phyloP scores from a whole-genome alignment of 1,140 invertebrate genomes.

The Zaprionus africanus region DNA sequence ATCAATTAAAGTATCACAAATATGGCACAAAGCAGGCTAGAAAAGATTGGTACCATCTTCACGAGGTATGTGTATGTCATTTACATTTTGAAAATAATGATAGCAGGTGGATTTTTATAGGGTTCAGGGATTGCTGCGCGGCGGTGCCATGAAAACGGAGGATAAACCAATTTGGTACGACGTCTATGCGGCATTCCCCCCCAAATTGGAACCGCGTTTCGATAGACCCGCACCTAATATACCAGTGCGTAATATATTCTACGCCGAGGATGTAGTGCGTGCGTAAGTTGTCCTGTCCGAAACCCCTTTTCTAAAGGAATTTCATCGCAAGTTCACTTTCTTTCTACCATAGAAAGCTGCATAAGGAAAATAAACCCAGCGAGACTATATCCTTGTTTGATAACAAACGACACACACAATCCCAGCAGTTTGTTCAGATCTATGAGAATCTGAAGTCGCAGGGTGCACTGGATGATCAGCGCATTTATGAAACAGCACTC shows the following conservation, averaged over 20 bases:
- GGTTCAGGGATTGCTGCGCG: constrained; percentile 89
- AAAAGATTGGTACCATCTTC: constrained; percentile 90
- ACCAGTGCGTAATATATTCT: constrained; percentile 90
- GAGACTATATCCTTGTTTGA: constrained; percentile 85
- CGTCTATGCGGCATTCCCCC: constrained; percentile 94
- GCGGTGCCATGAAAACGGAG: constrained; percentile 90
- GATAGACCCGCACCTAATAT: constrained; percentile 87
- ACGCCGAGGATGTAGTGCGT: constrained; percentile 93
- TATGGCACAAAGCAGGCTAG: constrained; percentile 89
- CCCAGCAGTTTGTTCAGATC: constrained; percentile 87
- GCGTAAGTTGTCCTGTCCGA: constrained; percentile 87
- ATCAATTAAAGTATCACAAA: constrained; percentile 44
- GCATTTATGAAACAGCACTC: constrained; percentile 84
- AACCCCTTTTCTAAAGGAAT: too few species aligned
- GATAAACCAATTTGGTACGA: constrained; percentile 96
- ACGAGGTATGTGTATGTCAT: constrained; percentile 85
- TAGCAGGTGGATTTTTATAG: constrained; percentile 85
- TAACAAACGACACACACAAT: constrained; percentile 85
- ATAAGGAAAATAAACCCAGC: constrained; percentile 85
- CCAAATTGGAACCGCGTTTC: constrained; percentile 90
- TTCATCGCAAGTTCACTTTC: not conserved
- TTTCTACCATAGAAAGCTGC: constrained; percentile 86
- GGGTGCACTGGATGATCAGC: constrained; percentile 85
- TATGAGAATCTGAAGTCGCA: constrained; percentile 86
- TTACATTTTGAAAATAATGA: not conserved